Evolutionary conservation across 2,888 invertebrate species (phyloP).

Genomic region (Hypselothyrea guttata): DNA sequence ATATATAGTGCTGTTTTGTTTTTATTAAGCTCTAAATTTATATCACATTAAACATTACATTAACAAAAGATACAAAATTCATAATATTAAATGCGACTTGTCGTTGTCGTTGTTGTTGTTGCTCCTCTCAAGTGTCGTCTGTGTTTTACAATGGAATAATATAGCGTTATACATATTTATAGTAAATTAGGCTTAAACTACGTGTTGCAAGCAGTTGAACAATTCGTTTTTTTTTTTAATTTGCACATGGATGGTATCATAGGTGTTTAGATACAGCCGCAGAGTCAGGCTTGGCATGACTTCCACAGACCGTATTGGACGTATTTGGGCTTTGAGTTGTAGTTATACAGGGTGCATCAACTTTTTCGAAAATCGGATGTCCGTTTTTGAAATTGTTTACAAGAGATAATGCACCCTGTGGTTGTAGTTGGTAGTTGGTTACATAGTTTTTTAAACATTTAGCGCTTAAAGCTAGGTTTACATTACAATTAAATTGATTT

Average conservation of each 20-base stretch:
- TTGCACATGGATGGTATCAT: constrained; percentile 19
- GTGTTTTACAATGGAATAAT: constrained; percentile 39
- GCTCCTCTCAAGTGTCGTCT: constrained; percentile 34
- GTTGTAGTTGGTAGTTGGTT: no score
- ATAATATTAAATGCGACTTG: constrained; percentile 44
- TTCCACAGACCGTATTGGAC: constrained; percentile 15
- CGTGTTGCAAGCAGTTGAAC: constrained; percentile 10
- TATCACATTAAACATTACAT: constrained; percentile 78
- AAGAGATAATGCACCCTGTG: no score
- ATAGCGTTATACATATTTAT: no score
- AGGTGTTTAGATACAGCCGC: constrained; percentile 7
- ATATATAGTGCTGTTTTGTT: constrained; percentile 20
- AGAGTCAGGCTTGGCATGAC: constrained; percentile 43
- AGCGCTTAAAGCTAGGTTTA: constrained; percentile 59
- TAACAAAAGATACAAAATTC: constrained; percentile 66
- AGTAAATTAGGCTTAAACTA: not conserved
- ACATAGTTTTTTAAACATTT: constrained; percentile 55
- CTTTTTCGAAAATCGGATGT: no score
- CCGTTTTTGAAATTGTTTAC: no score
- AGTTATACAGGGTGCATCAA: constrained; percentile 10
- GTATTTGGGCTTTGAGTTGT: constrained; percentile 5
- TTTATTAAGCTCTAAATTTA: constrained; percentile 70
- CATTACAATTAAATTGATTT: constrained; percentile 45
- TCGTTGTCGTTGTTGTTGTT: constrained; percentile 52
- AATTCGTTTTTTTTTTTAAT: constrained; percentile 13